phyloP scores from a whole-genome alignment of 2,888 invertebrate species.

The Tetramorium bicarinatum region DNA sequence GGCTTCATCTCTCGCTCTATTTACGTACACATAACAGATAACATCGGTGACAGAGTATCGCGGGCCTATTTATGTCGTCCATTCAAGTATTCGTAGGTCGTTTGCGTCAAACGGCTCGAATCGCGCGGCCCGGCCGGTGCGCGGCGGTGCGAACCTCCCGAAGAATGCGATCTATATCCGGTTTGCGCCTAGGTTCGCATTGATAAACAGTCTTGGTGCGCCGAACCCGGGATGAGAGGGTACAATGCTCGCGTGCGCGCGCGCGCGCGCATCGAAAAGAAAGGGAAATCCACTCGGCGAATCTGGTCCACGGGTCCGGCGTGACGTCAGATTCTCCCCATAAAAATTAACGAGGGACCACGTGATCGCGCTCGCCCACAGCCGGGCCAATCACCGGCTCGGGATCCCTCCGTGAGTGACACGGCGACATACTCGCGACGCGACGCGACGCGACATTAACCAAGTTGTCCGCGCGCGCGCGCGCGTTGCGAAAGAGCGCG shows the following conservation, averaged over 20 bases:
- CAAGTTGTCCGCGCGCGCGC: conserved; percentile 68
- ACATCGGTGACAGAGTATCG: conserved; percentile 48
- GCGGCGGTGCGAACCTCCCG: conserved; percentile 47
- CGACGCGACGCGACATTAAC: conserved; percentile 64
- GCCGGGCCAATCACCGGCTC: conserved; percentile 68
- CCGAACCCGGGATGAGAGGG: conserved; percentile 60
- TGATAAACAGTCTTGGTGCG: conserved; percentile 61
- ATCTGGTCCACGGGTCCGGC: conserved; percentile 73
- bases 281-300: conserved; percentile 71
- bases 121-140: not conserved
- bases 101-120: conserved; percentile 43
- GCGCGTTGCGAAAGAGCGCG: conserved; percentile 67
- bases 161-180: conserved; percentile 74
- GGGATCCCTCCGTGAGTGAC: conserved; percentile 66
- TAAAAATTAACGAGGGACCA: conserved; percentile 74
- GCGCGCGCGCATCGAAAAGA: conserved; percentile 65
- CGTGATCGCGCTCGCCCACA: conserved; percentile 71
- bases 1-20: conserved; percentile 52
- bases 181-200: conserved; percentile 65
- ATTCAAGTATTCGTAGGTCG: conserved; percentile 46
- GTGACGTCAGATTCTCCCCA: conserved; percentile 75
- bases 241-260: conserved; percentile 6
- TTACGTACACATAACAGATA: conserved; percentile 53
- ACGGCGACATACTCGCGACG: conserved; percentile 59
- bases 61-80: conserved; percentile 44